Evolutionary conservation across 1,140 invertebrate species (phyloP).

Genomic region (Polyergus mexicanus): DNA sequence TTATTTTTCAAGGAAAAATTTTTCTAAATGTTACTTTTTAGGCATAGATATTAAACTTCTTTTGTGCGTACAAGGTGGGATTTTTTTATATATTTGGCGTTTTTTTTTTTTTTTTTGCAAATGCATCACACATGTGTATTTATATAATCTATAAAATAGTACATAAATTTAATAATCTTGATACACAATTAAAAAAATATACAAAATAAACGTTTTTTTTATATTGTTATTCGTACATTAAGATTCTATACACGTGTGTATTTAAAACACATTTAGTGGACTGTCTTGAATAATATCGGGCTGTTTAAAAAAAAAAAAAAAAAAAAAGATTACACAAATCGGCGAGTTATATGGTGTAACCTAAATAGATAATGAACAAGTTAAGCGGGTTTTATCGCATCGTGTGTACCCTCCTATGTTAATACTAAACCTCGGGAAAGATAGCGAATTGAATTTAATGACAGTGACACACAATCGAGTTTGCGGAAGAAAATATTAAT

Average conservation of each 20-base stretch:
- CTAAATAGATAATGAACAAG: conserved; percentile 82
- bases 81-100: too few relatives aligned
- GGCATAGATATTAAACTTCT: too few relatives aligned
- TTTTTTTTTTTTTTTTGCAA: too few relatives aligned
- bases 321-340: conserved; percentile 47
- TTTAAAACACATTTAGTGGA: conserved; percentile 21
- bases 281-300: conserved; percentile 37
- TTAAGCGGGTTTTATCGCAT: conserved; percentile 71
- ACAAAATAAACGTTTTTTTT: background rate
- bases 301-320: conserved; percentile 44
- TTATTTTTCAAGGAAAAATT: too few relatives aligned
- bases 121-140: background rate
- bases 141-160: background rate
- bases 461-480: conserved; percentile 19
- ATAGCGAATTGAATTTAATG: conserved; percentile 62
- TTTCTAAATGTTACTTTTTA: too few relatives aligned
- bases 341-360: conserved; percentile 65
- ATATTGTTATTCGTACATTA: background rate
- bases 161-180: background rate
- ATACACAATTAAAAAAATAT: background rate
- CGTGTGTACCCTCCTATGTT: conserved; percentile 9
- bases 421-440: conserved; percentile 22
- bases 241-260: background rate
- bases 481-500: background rate
- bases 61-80: too few relatives aligned